Conservation (phyloP, 2,888 invertebrate species). For the Sinopyrophorus schimmeli region DNA sequence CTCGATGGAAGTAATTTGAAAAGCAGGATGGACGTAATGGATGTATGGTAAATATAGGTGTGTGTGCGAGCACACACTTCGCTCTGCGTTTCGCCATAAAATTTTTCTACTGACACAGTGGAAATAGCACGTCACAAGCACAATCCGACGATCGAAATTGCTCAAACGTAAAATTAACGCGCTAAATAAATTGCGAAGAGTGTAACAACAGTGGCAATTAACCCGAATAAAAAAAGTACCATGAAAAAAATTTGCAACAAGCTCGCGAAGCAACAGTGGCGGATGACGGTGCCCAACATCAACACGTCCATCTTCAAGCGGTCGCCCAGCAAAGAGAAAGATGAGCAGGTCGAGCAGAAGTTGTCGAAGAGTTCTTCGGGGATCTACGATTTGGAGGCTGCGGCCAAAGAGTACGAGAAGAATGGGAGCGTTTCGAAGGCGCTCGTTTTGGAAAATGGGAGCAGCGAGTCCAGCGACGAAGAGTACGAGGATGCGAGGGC, state of each 20-base stretch:
- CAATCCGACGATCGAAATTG: conserved; percentile 6
- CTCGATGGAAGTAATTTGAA: too few relatives aligned
- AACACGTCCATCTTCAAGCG: conserved; percentile 45
- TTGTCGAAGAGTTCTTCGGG: conserved; percentile 44
- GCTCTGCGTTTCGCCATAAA: conserved; percentile 16
- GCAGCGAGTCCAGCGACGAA: conserved; percentile 39
- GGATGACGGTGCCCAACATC: conserved; percentile 51
- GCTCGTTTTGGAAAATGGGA: conserved; percentile 30
- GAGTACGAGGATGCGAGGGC: conserved; percentile 44
- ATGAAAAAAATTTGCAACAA: conserved; percentile 55
- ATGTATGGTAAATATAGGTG: too few relatives aligned
- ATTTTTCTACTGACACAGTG: conserved; percentile 25
- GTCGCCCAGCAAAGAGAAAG: conserved; percentile 37
- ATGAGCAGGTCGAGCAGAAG: conserved; percentile 6
- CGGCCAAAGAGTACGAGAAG: conserved; percentile 46
- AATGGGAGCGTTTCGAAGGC: conserved; percentile 30
- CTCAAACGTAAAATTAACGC: conserved; percentile 5
- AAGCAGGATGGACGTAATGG: too few relatives aligned
- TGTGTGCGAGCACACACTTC: too few relatives aligned
- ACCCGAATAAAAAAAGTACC: conserved; percentile 5
- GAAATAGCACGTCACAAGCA: conserved; percentile 24
- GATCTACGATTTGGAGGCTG: conserved; percentile 51
- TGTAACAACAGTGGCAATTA: conserved; percentile 9
- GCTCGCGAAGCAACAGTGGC: conserved; percentile 53
- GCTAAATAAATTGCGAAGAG: background rate